Base-by-base conservation (phyloP, 1,140 invertebrate genomes). In the Trinorchestia longiramus region DNA sequence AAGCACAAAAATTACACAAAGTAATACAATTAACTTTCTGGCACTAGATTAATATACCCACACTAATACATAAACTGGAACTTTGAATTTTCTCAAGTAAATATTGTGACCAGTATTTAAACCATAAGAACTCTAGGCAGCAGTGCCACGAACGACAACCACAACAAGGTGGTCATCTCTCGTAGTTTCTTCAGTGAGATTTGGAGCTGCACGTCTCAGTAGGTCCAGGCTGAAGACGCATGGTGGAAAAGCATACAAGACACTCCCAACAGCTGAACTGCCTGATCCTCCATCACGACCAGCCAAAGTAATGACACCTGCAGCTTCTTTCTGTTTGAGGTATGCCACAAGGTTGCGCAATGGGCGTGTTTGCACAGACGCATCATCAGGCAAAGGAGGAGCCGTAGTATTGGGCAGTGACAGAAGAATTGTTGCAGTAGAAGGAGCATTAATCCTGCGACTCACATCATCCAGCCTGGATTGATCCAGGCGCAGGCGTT, bases 301-400 rank as follows among this genome's bases (percentile, higher is more conserved):
- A 57, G 95, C 96, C 19, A 99, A 97, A 0, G 99, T 99, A 96
- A 99, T 99, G 0, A 99, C 99, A 96, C 99, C 99, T 88, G 99
- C 99, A 36, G 99, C 99, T 97, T 99, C 99, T 97, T 99, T 99
- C 97, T 99, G 99, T 97, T 99, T 99, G 47, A 99, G 97, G 97
- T 99, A 99, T 0, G 99, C 99, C 0, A 99, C 99, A 91, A 99
- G 97, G 97, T 99, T 99, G n/a, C 99, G 96, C 87, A 96, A 98
- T 98, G 1, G 97, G 36, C 97, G 95, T 4, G 96, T 96, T 57
- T 97, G 96, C 43, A 97, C 96, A 8, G 96, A 96, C 28, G 98
- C 97, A 97, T 99, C 98, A 94, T 99, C 98, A 97, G 98, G 98
- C 41, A 98, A 97, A 87, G 98, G 98, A 88, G 97, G 97, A 36